Evolutionary conservation across 2,888 invertebrate species (phyloP), one percentile per base, ranked within the genome.

Genomic region (Ophonus ardosiacus): DNA sequence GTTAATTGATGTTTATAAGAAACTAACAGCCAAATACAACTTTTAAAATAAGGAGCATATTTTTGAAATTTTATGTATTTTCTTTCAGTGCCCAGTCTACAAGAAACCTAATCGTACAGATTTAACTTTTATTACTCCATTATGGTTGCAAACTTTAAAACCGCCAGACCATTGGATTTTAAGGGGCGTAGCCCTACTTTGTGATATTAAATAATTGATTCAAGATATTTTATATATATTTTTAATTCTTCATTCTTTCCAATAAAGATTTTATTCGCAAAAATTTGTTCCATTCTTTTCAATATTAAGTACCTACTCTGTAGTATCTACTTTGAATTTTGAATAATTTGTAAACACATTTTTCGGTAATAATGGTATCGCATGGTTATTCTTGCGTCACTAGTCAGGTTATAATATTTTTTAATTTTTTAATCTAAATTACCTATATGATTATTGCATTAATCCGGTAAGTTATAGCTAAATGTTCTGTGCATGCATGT

Each of bases 41-140:
- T 63, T 8, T 10, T 18, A 7, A 10, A 21, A 21, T 10, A n/a
- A n/a, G n/a, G n/a, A n/a, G n/a, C n/a, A 63, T 1, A 18, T 63
- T 13, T 5, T 10, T 18, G 2, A 21, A 10, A 7, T 59, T 85
- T 59, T 84, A 74, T 71, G 78, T n/a, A n/a, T 86, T 71, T 63
- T 80, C 86, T 88, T 91, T 85, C 89, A 96, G 95, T 97, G 97
- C 90, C 98, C 98, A 0, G 96, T 97, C 13, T 98, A 98, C 90
- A 98, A 97, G 91, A 98, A 97, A 90, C 95, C 97, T 1, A 92
- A 93, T 86, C 94, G 98, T 87, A 98, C 97, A 0, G 97, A 96
- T 87, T 91, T 96, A 81, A 96, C 96, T 80, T 96, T 96, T 89
- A 95, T 98, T 87, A 95, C 96, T 0, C 94, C 95, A 0, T 90